Conservation (phyloP, 2,888 invertebrate genomes). For the Yponomeuta plumbellus region DNA sequence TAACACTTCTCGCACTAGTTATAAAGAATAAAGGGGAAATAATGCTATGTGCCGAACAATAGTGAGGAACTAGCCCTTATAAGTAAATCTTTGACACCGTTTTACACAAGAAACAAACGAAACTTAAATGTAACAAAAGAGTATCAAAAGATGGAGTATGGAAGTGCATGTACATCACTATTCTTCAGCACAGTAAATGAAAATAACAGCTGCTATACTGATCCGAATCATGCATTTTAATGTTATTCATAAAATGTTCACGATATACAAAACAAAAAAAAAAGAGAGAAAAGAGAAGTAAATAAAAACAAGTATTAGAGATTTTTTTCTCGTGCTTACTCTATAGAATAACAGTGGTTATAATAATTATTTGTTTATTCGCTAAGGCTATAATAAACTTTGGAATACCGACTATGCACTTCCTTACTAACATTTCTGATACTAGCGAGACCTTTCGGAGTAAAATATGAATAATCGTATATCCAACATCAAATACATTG, state of each 20-base stretch:
- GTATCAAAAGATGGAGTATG: constrained; percentile 48
- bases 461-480: neutral
- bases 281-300: neutral
- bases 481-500: neutral
- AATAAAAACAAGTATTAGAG: constrained; percentile 8
- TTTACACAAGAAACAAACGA: neutral
- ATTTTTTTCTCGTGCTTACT: constrained; percentile 4
- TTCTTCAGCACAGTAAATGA: constrained; percentile 73
- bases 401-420: constrained; percentile 42
- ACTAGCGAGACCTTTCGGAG: constrained; percentile 19
- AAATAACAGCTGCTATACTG: constrained; percentile 44
- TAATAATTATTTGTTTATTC: constrained; percentile 13
- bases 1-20: neutral
- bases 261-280: constrained; percentile 11
- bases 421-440: constrained; percentile 50
- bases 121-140: constrained; percentile 2
- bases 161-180: constrained; percentile 74
- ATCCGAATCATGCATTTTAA: constrained; percentile 51
- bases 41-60: constrained; percentile 86
- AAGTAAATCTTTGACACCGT: constrained; percentile 29
- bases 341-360: constrained; percentile 22
- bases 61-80: constrained; percentile 75
- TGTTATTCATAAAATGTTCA: constrained; percentile 42
- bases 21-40: constrained; percentile 28
- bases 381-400: constrained; percentile 5